Conservation (phyloP, 2,113 vertebrate genomes). For the Lepisosteus osseus region DNA sequence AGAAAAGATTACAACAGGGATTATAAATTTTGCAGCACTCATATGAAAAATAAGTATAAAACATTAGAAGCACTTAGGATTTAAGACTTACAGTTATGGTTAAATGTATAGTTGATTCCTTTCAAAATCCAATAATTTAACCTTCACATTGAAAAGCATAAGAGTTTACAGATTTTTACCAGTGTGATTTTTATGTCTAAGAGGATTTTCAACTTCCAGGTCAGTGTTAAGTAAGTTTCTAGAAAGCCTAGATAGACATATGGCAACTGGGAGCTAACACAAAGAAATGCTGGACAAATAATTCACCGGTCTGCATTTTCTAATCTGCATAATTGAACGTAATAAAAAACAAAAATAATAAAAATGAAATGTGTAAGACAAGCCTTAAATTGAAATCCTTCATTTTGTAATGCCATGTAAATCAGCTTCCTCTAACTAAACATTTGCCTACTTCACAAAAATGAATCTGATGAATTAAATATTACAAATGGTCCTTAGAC, state of each 20-base stretch:
- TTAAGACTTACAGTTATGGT: conserved; percentile 68
- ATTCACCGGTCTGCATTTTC: neutral
- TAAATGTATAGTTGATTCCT: conserved; percentile 66
- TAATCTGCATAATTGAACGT: no score
- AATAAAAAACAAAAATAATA: no score
- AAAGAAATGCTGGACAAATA: conserved; percentile 9
- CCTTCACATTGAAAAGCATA: conserved; percentile 49
- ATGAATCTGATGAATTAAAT: no score
- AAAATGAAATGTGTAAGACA: no score
- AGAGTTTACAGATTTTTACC: conserved; percentile 44
- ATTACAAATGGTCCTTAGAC: no score
- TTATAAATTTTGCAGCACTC: conserved; percentile 68
- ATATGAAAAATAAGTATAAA: conserved; percentile 64
- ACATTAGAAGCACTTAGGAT: conserved; percentile 69
- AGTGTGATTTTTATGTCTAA: conserved; percentile 61
- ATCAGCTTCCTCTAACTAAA: no score
- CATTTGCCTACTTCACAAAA: no score
- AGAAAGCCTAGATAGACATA: conserved; percentile 28
- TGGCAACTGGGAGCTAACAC: conserved; percentile 3
- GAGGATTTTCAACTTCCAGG: conserved; percentile 54
- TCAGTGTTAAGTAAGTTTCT: conserved; percentile 34
- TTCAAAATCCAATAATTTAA: conserved; percentile 66
- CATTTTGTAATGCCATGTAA: no score
- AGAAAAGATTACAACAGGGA: conserved; percentile 67
- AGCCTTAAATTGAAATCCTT: no score